Base-by-base conservation (phyloP, 2,888 invertebrate species). In the Leuctra nigra region DNA sequence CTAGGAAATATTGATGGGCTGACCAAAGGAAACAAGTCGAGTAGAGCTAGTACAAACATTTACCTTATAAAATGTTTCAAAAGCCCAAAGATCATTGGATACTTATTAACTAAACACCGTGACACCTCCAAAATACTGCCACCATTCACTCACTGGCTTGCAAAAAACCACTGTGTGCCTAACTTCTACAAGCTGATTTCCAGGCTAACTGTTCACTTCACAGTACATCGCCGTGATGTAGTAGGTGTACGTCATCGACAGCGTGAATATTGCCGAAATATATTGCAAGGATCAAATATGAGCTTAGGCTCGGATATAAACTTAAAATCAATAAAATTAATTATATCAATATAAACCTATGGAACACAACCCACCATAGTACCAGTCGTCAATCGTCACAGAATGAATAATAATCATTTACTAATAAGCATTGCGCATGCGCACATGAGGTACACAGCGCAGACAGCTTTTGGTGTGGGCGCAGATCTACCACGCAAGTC, bases 71-170 rank as follows among this genome's bases (percentile, higher is more conserved):
- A n/a, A n/a, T n/a, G n/a, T n/a, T n/a, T n/a, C n/a, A n/a, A n/a
- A n/a, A n/a, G n/a, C n/a, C n/a, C n/a, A n/a, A n/a, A n/a, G n/a
- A n/a, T n/a, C n/a, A n/a, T n/a, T n/a, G n/a, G n/a, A n/a, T n/a
- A n/a, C n/a, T 4, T 6, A 11, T 22, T 23, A 22, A 13, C n/a
- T 23, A 44, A 44, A 44, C 55, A 56, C 22, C 52, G 52, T 39
- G 36, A 56, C 25, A 56, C 7, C 44, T 44, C 13, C 46, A 18
- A 36, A 13, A 22, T n/a, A 41, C 44, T 41, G 52, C 57, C 48
- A 53, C 38, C 57, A 57, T 57, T 54, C 54, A 57, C 54, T 54
- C 54, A 47, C 22, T 47, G 47, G 24, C 38, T 48, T 54, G 38
- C 54, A 57, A 57, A 57, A 36, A 53, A 46, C 23, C 24, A 33